These are phyloP conservation scores for Halyomorpha halys DNA, from an alignment of 1,140 invertebrate genomes.

Conservation along the genomic window DNA sequence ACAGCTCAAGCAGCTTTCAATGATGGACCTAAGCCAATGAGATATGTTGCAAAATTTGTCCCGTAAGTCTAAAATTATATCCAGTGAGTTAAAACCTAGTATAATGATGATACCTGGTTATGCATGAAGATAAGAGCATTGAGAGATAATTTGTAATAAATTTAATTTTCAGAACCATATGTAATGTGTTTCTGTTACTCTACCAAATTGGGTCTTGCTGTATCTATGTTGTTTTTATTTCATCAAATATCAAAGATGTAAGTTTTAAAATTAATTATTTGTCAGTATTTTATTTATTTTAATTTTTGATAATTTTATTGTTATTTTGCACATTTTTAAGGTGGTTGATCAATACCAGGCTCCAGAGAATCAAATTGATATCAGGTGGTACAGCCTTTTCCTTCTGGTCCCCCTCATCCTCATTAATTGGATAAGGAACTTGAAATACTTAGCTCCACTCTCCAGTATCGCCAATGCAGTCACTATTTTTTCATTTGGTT, in stretches of 20 bases:
- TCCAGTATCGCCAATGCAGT: slow-evolving; percentile 60
- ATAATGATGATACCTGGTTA: neutral
- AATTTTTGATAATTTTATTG: neutral
- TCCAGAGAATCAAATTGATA: slow-evolving; percentile 31
- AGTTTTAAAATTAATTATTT: slow-evolving; percentile 24
- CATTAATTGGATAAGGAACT: slow-evolving; percentile 56
- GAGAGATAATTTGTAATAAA: neutral
- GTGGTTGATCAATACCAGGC: slow-evolving; percentile 43
- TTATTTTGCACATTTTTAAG: slow-evolving; percentile 29
- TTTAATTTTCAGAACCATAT: slow-evolving; percentile 42
- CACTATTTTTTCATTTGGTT: slow-evolving; percentile 49
- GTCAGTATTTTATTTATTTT: neutral
- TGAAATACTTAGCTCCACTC: slow-evolving; percentile 63
- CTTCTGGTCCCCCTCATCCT: slow-evolving; percentile 54
- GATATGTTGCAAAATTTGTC: slow-evolving; percentile 42
- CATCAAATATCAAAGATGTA: slow-evolving; percentile 53
- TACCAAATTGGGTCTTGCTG: slow-evolving; percentile 83
- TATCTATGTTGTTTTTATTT: slow-evolving; percentile 77
- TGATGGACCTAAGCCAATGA: slow-evolving; percentile 47
- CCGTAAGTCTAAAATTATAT: slow-evolving; percentile 40
- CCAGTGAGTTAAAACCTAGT: neutral
- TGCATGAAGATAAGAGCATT: neutral
- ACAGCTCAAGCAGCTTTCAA: slow-evolving; percentile 55
- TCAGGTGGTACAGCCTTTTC: slow-evolving; percentile 45
- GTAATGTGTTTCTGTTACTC: slow-evolving; percentile 59